Conservation (phyloP, 2,113 vertebrate species). For the Tyrannus savana region DNA sequence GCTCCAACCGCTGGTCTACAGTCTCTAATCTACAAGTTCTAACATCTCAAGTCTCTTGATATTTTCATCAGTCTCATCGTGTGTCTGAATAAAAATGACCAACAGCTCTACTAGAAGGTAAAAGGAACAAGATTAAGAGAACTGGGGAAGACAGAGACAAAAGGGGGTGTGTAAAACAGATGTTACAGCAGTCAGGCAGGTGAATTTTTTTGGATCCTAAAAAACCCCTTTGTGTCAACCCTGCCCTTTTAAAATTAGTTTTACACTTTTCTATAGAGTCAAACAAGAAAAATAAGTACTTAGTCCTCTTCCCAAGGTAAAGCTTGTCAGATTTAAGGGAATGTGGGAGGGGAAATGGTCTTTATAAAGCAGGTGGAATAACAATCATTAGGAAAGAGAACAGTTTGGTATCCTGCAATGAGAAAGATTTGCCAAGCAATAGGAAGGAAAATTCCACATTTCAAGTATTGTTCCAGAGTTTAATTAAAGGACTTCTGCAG, state of each 20-base stretch:
- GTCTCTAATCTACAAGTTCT: neutral
- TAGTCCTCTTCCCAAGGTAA: neutral
- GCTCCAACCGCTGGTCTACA: neutral
- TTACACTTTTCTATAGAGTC: neutral
- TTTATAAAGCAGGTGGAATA: neutral
- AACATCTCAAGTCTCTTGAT: neutral
- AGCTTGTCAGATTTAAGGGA: neutral
- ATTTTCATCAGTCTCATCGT: neutral
- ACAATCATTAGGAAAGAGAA: neutral
- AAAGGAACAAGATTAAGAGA: neutral
- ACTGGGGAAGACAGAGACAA: neutral
- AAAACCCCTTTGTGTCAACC: rapidly evolving
- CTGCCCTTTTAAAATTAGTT: neutral
- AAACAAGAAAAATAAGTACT: neutral
- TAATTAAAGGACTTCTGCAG: neutral
- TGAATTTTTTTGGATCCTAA: neutral
- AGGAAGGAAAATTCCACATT: neutral
- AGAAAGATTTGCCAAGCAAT: neutral
- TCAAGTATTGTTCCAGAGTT: neutral
- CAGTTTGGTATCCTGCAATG: neutral
- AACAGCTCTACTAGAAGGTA: neutral
- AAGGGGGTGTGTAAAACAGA: rapidly evolving
- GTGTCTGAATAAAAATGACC: neutral
- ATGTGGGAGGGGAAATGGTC: rapidly evolving
- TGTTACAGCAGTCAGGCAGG: neutral